These are phyloP conservation scores for Styela plicata DNA, from an alignment of 23 tunicate genomes.

Conservation along the genomic window DNA sequence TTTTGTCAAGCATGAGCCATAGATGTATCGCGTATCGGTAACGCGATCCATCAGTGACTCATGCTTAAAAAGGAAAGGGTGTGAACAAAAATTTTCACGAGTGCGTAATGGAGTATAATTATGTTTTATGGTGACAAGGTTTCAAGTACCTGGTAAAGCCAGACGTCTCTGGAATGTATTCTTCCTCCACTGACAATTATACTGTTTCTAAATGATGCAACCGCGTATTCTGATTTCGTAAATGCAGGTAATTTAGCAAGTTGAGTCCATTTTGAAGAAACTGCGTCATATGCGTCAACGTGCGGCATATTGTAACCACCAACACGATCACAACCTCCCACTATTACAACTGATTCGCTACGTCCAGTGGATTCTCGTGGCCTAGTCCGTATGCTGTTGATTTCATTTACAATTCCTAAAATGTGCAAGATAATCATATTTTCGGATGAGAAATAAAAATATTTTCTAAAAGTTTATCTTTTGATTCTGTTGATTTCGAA, in stretches of 20 bases:
- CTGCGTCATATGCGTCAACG: slow-evolving; percentile 97
- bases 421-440: neutral
- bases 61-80: too few species aligned
- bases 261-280: slow-evolving; percentile 71
- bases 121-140: neutral
- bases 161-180: slow-evolving; percentile 90
- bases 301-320: slow-evolving; percentile 99
- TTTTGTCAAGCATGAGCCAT: too few species aligned
- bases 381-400: slow-evolving; percentile 80
- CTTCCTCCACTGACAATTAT: slow-evolving; percentile 96
- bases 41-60: too few species aligned
- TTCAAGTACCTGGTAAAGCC: slow-evolving; percentile 87
- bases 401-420: slow-evolving; percentile 64
- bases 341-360: slow-evolving; percentile 77
- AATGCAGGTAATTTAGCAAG: slow-evolving; percentile 94
- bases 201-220: slow-evolving; percentile 79
- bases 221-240: slow-evolving; percentile 95
- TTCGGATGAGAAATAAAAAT: too few species aligned
- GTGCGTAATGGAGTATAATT: too few species aligned
- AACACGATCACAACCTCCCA: slow-evolving; percentile 90
- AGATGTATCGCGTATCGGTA: too few species aligned
- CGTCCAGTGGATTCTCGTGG: slow-evolving; percentile 93
- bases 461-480: too few species aligned
- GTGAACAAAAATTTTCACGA: too few species aligned
- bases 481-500: too few species aligned